Evolutionary conservation across 1,140 invertebrate species (phyloP), one percentile per base, ranked within the genome.

Genomic region (Bombus superbus): DNA sequence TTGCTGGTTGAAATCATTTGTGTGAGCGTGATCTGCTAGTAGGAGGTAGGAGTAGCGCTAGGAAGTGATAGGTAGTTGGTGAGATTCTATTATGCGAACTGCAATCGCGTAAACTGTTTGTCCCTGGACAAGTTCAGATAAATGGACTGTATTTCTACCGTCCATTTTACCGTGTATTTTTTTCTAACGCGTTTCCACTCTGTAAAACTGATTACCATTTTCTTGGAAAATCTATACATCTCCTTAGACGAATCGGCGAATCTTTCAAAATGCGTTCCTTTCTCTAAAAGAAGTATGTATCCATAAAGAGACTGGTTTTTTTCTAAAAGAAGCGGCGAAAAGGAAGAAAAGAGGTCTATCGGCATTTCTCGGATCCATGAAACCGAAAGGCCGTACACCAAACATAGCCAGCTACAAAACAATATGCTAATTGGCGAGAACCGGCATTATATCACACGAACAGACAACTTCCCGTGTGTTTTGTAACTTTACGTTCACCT

Each of bases 361-460:
- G 18, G 15, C 40, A 40, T 73, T 76, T 76, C 35, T 32, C 25
- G 15, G 13, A 32, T 15, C 28, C 42, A 38, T 22, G 74, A 83
- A 83, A 83, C 38, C 35, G 81, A 83, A 74, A 76, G 81, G 8
- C n/a, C 5, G 22, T 8, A 59, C 10, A 10, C 38, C 81, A 42
- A 83, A 83, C 38, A 57, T 78, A 57, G 74, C 9, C 22, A 69
- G 28, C 44, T 35, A 47, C 74, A 42, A 69, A 77, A 69, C 47
- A 15, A 38, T 78, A 78, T 69, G 74, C 18, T 69, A 83, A 83
- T 40, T 11, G 13, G n/a, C 10, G 11, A 38, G 76, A 22, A 38
- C 25, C 35, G 28, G 10, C 64, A 68, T 83, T 77, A 83, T 77
- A 83, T 83, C 81, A 77, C 44, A 47, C 38, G 66, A 42, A 18